Conservation (phyloP, 2,797 vertebrate genomes). For the Periparus ater region DNA sequence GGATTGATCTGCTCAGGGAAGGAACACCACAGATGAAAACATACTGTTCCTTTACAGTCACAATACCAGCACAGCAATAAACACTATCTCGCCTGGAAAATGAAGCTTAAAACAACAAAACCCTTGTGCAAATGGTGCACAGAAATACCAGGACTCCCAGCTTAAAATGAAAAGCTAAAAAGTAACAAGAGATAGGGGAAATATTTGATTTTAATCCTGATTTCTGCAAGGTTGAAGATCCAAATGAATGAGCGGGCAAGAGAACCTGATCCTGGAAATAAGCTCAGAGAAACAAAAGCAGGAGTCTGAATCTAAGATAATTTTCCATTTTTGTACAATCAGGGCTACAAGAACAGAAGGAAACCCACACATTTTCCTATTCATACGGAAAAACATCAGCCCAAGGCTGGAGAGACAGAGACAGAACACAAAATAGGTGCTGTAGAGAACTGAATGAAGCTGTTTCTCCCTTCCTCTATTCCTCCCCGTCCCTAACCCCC, state of each 20-base stretch:
- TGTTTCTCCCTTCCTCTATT: not conserved
- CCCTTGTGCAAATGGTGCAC: not conserved
- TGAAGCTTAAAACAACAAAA: constrained; percentile 1
- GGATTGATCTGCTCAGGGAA: constrained; percentile 41
- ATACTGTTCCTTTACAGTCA: constrained; percentile 52
- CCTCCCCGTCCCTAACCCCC: not conserved
- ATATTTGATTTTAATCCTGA: not conserved
- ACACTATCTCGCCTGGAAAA: not conserved
- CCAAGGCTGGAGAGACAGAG: not conserved
- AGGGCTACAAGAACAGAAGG: not conserved
- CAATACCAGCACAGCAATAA: constrained; percentile 38
- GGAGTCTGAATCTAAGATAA: not conserved
- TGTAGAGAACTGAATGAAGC: not conserved
- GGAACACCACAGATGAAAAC: constrained; percentile 11
- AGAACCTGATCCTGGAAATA: not conserved
- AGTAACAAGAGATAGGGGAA: not conserved
- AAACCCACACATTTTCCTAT: not conserved
- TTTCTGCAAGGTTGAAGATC: not conserved
- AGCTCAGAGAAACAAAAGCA: not conserved
- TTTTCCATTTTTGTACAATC: not conserved
- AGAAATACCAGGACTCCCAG: not conserved
- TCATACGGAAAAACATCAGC: not conserved
- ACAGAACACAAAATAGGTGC: not conserved
- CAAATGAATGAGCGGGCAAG: not conserved
- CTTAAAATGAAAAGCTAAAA: not conserved